Evolutionary conservation across 2,888 invertebrate genomes (phyloP), one percentile per base, ranked within the genome.

Genomic region (Macaria liturata): DNA sequence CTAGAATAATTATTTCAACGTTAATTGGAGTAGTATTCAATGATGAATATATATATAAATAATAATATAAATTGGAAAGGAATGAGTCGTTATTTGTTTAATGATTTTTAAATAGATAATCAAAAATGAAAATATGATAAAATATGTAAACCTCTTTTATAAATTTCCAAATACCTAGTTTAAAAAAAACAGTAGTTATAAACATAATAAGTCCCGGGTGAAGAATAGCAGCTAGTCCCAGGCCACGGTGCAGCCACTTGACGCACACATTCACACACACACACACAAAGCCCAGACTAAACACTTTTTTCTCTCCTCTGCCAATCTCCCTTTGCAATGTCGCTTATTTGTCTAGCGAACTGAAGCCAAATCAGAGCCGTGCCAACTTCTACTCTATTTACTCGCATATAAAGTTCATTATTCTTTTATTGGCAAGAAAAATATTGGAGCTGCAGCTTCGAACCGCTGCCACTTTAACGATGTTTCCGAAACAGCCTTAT

Each of bases 261-360:
- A 54, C 60, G 49, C 70, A 70, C 67, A 69, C 62, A 52, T 20
- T 20, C 20, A 20, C 20, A 20, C 20, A 20, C 20, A 20, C 20
- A 20, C 20, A 20, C 2, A 47, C 42, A 32, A 57, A 9, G 9
- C 30, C 65, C 70, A 76, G 73, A 70, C 74, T 54, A 64, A 62
- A 68, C 59, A 67, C 61, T 69, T 70, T 70, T 71, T 71, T 56
- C 65, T 69, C 71, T 72, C 69, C 62, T 53, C 57, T 68, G 62
- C 59, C 71, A 71, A 71, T 70, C 67, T 73, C 70, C 68, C 68
- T 71, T 68, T 69, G 67, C 68, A 54, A 65, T 65, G 70, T 70
- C 68, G 71, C 69, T 68, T 75, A 74, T 75, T 74, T 72, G 63
- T 74, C 71, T 71, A 67, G 45, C 43, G 37, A 43, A 53, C 34